Conservation (phyloP, 2,888 invertebrate genomes). For the Ophraella communa region DNA sequence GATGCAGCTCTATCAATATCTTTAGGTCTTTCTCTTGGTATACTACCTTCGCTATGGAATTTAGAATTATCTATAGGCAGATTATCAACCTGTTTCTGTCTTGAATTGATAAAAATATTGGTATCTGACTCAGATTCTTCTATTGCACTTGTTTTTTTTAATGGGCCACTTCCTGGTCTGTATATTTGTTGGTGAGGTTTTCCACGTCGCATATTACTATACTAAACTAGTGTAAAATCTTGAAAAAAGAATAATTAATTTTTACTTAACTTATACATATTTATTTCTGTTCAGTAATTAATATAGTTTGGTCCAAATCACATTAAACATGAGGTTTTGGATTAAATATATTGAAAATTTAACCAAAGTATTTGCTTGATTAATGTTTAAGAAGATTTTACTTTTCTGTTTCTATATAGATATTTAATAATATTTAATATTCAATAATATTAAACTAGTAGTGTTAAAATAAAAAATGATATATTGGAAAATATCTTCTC, state of each 20-base stretch:
- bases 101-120: constrained; percentile 46
- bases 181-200: constrained; percentile 76
- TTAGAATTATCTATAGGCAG: constrained; percentile 38
- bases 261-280: neutral
- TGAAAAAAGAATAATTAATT: constrained; percentile 18
- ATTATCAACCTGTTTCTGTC: constrained; percentile 42
- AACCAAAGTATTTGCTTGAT: no score
- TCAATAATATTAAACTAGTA: no score
- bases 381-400: no score
- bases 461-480: no score
- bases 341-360: no score
- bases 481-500: no score
- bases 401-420: no score
- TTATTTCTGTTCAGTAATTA: no score
- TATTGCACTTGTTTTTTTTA: constrained; percentile 69
- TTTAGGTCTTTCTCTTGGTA: constrained; percentile 48
- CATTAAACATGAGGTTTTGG: no score
- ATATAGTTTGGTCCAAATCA: no score
- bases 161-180: constrained; percentile 78
- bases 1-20: constrained; percentile 44
- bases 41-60: constrained; percentile 47
- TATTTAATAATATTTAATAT: no score
- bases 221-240: constrained; percentile 40
- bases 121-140: constrained; percentile 65
- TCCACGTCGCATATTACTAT: constrained; percentile 62